These are phyloP conservation scores for Allobates femoralis DNA, from an alignment of 2,797 vertebrate genomes.

Conservation along the genomic window DNA sequence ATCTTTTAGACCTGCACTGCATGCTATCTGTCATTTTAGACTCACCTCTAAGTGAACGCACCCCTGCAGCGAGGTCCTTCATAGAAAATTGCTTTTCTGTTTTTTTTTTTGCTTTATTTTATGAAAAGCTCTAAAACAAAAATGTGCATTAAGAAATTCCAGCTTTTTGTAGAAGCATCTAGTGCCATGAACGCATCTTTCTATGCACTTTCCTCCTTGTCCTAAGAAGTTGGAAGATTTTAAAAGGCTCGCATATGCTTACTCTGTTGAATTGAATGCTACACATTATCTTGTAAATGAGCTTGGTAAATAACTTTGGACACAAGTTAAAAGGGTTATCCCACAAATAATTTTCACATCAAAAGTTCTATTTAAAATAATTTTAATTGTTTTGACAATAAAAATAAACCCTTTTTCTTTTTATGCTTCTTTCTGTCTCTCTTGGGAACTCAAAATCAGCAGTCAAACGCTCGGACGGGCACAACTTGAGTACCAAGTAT, in stretches of 20 bases:
- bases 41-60: conserved; percentile 57
- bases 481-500: too few species aligned
- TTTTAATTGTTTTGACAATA: too few species aligned
- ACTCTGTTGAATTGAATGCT: neutral
- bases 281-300: neutral
- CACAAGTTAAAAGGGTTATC: too few species aligned
- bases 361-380: too few species aligned
- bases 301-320: too few species aligned
- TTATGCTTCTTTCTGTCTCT: too few species aligned
- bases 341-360: too few species aligned
- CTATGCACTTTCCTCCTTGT: neutral
- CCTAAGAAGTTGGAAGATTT: neutral
- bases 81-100: conserved; percentile 47
- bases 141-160: neutral
- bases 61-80: conserved; percentile 55
- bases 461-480: too few species aligned
- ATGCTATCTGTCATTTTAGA: conserved; percentile 58
- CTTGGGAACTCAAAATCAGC: too few species aligned
- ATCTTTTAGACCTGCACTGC: conserved; percentile 55
- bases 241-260: neutral
- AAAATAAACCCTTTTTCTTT: too few species aligned
- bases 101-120: conserved; percentile 22
- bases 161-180: neutral
- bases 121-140: conserved; percentile 42
- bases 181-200: neutral